Conservation (phyloP, 2,888 invertebrate species). For the Acanthosepion lycidas region DNA sequence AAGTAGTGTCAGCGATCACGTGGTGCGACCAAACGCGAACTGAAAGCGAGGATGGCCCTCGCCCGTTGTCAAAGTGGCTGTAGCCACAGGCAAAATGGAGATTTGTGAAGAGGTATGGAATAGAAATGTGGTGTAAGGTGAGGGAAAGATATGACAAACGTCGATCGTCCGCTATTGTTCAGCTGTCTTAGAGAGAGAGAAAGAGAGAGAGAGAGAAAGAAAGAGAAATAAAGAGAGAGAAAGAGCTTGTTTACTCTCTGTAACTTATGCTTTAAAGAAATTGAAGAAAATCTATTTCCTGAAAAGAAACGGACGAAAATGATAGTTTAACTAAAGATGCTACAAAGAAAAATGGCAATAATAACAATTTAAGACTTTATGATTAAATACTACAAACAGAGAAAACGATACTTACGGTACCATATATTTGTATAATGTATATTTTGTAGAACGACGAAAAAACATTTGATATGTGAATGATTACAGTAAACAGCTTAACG, state of each 20-base stretch:
- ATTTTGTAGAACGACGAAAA: no score
- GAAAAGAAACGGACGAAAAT: not conserved
- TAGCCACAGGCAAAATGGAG: not conserved
- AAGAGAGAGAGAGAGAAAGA: no score
- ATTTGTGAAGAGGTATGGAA: not conserved
- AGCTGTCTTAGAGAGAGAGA: not conserved
- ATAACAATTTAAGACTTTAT: no score
- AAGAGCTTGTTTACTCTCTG: no score
- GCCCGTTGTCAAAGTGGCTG: not conserved
- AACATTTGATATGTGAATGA: no score
- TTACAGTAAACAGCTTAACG: no score
- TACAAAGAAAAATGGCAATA: no score
- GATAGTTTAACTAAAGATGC: not conserved
- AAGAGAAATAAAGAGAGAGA: no score
- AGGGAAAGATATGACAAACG: not conserved
- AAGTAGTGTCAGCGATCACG: not conserved
- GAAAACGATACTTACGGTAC: no score
- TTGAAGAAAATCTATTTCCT: not conserved
- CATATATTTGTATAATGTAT: no score
- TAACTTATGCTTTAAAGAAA: not conserved
- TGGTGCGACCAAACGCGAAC: constrained; percentile 17
- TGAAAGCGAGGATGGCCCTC: constrained; percentile 11
- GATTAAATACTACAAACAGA: no score
- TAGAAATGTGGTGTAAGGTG: not conserved
- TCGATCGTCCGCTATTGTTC: not conserved